These are phyloP conservation scores for Aramus guarauna DNA, from an alignment of 2,113 vertebrate species.

Conservation along the genomic window DNA sequence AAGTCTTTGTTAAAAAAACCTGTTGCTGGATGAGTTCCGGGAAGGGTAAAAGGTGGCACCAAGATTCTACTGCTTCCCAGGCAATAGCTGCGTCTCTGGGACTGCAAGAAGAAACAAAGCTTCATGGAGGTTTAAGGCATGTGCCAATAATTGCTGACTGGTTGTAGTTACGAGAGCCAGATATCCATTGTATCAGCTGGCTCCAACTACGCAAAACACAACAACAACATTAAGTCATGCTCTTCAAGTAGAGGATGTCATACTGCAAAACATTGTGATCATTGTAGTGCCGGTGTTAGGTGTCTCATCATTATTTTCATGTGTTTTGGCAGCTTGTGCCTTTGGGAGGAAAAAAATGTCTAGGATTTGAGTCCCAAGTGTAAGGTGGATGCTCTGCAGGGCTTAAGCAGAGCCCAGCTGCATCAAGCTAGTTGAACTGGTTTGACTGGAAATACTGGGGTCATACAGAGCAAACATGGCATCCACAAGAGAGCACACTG, in stretches of 20 bases:
- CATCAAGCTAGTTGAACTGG: not conserved
- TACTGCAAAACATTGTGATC: not conserved
- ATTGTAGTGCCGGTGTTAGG: fast-evolving
- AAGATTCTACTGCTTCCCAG: not conserved
- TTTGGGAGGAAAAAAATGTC: not conserved
- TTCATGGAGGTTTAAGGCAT: not conserved
- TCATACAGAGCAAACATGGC: not conserved
- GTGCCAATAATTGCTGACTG: not conserved
- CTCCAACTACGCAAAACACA: not conserved
- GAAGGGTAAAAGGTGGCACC: not conserved
- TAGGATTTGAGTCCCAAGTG: not conserved
- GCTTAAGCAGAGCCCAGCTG: not conserved
- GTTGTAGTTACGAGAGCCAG: not conserved
- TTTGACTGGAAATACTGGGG: not conserved
- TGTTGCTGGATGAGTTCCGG: not conserved
- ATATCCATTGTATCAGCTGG: not conserved
- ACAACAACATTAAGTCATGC: not conserved
- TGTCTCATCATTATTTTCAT: not conserved
- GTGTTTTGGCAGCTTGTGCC: not conserved
- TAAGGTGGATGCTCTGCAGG: not conserved
- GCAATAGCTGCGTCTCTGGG: not conserved
- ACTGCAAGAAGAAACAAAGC: not conserved
- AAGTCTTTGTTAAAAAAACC: not conserved
- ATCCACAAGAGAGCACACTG: not conserved
- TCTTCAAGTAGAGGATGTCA: not conserved